These are phyloP conservation scores for Tarsius wallacei DNA, from an alignment of 2,797 vertebrate genomes.

Conservation along the genomic window DNA sequence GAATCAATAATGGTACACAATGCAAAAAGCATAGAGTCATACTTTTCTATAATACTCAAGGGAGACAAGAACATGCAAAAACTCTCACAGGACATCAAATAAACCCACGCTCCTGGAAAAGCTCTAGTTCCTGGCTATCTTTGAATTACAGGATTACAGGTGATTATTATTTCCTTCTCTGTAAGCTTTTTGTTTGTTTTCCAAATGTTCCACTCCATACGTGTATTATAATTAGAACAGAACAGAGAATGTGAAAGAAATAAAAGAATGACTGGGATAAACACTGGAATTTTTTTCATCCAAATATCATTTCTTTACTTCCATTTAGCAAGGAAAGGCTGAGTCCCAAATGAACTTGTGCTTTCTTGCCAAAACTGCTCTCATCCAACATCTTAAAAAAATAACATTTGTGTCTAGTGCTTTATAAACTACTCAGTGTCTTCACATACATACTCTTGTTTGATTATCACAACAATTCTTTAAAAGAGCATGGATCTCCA, in stretches of 20 bases:
- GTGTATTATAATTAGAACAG: background rate
- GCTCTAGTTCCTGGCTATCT: background rate
- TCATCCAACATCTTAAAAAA: background rate
- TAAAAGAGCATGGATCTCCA: background rate
- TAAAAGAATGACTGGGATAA: background rate
- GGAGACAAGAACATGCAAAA: slow-evolving; percentile 17
- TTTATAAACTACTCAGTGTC: background rate
- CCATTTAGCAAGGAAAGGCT: background rate
- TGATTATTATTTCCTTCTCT: background rate
- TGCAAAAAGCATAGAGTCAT: background rate
- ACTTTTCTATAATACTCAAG: background rate
- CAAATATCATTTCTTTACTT: slow-evolving; percentile 36
- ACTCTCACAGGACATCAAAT: background rate
- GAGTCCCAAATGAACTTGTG: background rate
- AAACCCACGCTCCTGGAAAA: background rate
- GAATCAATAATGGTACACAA: background rate
- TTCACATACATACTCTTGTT: background rate
- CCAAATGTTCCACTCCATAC: background rate
- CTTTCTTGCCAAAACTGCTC: slow-evolving; percentile 37
- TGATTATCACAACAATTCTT: slow-evolving; percentile 33
- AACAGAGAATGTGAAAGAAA: slow-evolving; percentile 35
- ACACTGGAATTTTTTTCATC: background rate
- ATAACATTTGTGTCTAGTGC: background rate
- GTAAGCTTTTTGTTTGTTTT: slow-evolving; percentile 3
- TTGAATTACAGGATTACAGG: background rate